phyloP scores from a whole-genome alignment of 2,888 invertebrate genomes.

The Penaeus monodon region DNA sequence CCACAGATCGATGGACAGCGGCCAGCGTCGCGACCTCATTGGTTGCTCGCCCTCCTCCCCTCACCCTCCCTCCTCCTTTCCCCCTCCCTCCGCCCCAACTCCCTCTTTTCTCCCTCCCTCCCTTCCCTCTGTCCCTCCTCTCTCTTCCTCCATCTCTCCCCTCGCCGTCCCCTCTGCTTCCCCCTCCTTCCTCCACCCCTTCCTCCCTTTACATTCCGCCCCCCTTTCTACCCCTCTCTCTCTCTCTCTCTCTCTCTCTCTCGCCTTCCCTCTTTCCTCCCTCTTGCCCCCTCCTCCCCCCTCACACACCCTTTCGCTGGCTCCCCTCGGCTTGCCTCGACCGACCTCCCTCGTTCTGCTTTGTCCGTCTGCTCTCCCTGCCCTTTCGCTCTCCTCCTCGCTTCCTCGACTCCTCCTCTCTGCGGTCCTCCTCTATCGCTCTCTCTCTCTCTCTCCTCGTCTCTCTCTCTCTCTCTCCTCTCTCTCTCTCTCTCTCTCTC shows the following conservation, averaged over 20 bases:
- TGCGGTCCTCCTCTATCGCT: neutral
- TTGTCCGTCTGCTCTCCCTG: too few species aligned
- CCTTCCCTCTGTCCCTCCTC: neutral
- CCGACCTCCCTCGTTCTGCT: too few species aligned
- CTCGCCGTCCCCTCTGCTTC: too few species aligned
- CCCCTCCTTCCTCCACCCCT: too few species aligned
- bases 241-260: too few species aligned
- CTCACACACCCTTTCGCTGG: too few species aligned
- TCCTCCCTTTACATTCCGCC: too few species aligned
- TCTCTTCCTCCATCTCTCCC: neutral
- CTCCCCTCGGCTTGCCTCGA: too few species aligned
- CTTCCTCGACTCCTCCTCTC: neutral
- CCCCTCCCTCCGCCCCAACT: neutral
- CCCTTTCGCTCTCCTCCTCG: neutral
- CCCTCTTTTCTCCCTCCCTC: slow-evolving; percentile 12
- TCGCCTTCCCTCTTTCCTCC: too few species aligned
- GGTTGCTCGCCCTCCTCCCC: slow-evolving; percentile 36
- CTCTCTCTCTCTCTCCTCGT: slow-evolving; percentile 3
- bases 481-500: neutral
- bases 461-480: neutral
- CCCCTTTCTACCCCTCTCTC: too few species aligned
- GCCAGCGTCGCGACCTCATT: slow-evolving; percentile 56
- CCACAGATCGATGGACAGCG: slow-evolving; percentile 56
- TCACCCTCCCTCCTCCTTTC: neutral
- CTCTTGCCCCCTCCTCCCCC: too few species aligned